Conservation (phyloP, 2,888 invertebrate species). For the Marasmarcha lunaedactyla region DNA sequence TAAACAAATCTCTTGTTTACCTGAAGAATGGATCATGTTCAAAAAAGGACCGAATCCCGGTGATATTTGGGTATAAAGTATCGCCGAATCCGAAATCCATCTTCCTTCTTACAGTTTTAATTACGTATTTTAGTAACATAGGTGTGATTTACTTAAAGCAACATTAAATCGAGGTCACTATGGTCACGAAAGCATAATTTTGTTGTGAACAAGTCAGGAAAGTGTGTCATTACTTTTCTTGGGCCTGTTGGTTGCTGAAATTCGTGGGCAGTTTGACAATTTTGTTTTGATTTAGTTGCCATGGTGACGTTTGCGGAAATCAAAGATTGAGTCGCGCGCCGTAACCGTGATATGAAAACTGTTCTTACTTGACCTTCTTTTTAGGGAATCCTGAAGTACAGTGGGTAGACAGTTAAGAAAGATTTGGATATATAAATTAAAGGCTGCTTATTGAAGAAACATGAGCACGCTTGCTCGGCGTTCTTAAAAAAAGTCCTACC, state of each 20-base stretch:
- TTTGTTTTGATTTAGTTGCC: slow-evolving; percentile 42
- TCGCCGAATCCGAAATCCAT: slow-evolving; percentile 63
- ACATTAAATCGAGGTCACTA: slow-evolving; percentile 26
- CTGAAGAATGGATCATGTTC: slow-evolving; percentile 41
- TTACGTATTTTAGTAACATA: slow-evolving; percentile 31
- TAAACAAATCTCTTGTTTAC: too few species aligned
- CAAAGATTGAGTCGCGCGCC: slow-evolving; percentile 15
- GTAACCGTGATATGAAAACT: neutral
- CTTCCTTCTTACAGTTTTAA: slow-evolving; percentile 29
- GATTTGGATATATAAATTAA: too few species aligned
- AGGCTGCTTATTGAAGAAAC: too few species aligned
- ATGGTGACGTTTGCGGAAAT: slow-evolving; percentile 50
- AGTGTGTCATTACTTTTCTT: slow-evolving; percentile 38
- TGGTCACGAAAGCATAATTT: slow-evolving; percentile 49
- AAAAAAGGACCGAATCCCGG: slow-evolving; percentile 42
- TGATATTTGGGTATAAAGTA: slow-evolving; percentile 45
- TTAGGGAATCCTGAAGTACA: too few species aligned
- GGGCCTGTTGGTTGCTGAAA: slow-evolving; percentile 30
- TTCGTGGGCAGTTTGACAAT: slow-evolving; percentile 41
- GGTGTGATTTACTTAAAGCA: slow-evolving; percentile 20
- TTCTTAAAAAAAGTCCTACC: too few species aligned
- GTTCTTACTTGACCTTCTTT: neutral
- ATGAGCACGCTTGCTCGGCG: too few species aligned
- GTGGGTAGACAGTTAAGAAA: too few species aligned
- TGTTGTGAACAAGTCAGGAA: slow-evolving; percentile 21